These are phyloP conservation scores for Bucco capensis DNA, from an alignment of 2,113 vertebrate species.

Conservation along the genomic window DNA sequence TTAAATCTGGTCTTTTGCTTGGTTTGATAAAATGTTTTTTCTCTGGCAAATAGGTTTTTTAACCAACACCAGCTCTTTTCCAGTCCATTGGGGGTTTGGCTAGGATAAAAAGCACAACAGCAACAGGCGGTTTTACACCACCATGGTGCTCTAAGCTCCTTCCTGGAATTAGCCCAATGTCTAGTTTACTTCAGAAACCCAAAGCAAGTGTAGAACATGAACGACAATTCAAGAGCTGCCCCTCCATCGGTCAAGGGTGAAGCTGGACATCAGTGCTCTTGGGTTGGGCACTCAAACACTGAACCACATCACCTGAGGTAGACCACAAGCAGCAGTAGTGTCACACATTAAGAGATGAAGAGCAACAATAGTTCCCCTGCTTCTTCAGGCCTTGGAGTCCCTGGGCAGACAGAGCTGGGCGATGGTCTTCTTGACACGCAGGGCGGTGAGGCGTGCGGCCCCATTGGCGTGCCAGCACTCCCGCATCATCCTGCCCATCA, in stretches of 20 bases:
- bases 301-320: conserved; percentile 69
- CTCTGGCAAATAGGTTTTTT: neutral
- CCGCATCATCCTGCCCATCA: conserved; percentile 92
- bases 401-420: conserved; percentile 83
- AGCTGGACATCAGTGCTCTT: neutral
- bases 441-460: conserved; percentile 88
- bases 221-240: neutral
- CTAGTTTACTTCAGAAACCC: neutral
- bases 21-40: neutral
- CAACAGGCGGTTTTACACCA: neutral
- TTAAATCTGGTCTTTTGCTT: neutral
- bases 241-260: neutral
- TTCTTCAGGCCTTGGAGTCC: conserved; percentile 73
- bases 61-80: neutral
- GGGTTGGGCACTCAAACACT: conserved; percentile 14
- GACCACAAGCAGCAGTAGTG: conserved; percentile 11
- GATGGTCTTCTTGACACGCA: conserved; percentile 94
- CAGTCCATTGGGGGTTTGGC: neutral
- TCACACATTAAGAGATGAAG: neutral
- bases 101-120: neutral
- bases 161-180: neutral
- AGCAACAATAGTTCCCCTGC: neutral
- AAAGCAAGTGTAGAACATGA: neutral
- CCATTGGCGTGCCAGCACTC: conserved; percentile 92
- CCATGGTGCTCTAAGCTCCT: neutral